Evolutionary conservation across 1,140 invertebrate genomes (phyloP).

Genomic region (Wasmannia auropunctata): DNA sequence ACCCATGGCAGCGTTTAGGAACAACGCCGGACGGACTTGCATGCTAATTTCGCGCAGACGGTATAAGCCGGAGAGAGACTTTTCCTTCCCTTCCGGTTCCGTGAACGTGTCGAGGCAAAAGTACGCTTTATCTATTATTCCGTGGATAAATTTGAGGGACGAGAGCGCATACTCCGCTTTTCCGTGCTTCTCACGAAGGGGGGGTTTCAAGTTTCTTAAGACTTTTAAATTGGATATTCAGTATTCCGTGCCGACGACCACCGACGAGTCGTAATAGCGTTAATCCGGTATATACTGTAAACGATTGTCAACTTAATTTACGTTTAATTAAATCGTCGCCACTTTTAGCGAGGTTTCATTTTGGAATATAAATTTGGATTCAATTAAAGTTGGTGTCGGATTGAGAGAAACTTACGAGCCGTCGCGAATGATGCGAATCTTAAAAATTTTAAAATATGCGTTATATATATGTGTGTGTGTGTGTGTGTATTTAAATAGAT

Average conservation of each 20-base stretch:
- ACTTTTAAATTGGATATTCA: constrained; percentile 61
- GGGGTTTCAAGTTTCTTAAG: constrained; percentile 50
- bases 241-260: constrained; percentile 41
- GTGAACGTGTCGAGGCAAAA: constrained; percentile 53
- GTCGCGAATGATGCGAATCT: not conserved
- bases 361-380: constrained; percentile 52
- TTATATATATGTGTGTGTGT: too few species aligned
- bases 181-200: not conserved
- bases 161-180: constrained; percentile 21
- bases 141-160: constrained; percentile 49
- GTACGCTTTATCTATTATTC: constrained; percentile 60
- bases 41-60: constrained; percentile 67
- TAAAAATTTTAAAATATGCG: not conserved
- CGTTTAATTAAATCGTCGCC: constrained; percentile 55
- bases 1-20: constrained; percentile 49
- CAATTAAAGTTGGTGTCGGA: constrained; percentile 8
- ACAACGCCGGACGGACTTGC: constrained; percentile 58
- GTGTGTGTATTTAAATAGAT: not conserved
- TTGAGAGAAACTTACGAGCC: not conserved
- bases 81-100: constrained; percentile 24
- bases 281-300: constrained; percentile 56
- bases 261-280: constrained; percentile 51
- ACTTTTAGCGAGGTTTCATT: constrained; percentile 29
- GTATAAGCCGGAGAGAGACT: constrained; percentile 22
- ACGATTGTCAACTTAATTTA: constrained; percentile 60